These are phyloP conservation scores for Onthophagus taurus DNA, from an alignment of 1,140 invertebrate genomes.

Conservation along the genomic window DNA sequence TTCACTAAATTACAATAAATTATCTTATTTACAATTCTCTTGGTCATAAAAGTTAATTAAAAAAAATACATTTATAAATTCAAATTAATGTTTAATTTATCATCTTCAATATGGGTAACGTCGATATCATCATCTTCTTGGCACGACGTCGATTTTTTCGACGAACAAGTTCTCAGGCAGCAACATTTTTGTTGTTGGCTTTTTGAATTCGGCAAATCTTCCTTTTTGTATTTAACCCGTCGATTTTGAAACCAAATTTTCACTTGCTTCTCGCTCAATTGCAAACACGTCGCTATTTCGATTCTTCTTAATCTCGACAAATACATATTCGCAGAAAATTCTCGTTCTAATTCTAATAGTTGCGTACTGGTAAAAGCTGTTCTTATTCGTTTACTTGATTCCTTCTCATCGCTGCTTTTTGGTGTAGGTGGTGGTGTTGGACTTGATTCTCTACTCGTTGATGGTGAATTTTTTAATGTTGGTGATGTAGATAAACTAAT, in stretches of 20 bases:
- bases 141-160: conserved; percentile 19
- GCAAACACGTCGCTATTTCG: conserved; percentile 81
- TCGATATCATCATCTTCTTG: conserved; percentile 33
- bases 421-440: conserved; percentile 48
- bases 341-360: conserved; percentile 81
- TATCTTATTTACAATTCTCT: no score
- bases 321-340: conserved; percentile 86
- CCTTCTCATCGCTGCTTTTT: conserved; percentile 40
- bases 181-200: conserved; percentile 22
- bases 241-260: conserved; percentile 94
- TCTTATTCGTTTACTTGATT: conserved; percentile 66
- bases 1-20: no score
- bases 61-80: no score
- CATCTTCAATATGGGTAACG: conserved; percentile 30
- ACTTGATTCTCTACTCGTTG: conserved; percentile 43
- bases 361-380: conserved; percentile 92
- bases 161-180: conserved; percentile 25
- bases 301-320: conserved; percentile 79
- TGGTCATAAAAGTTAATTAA: no score
- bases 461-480: conserved; percentile 40
- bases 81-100: no score
- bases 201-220: conserved; percentile 40
- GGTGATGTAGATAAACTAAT: conserved; percentile 33
- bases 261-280: conserved; percentile 87
- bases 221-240: conserved; percentile 86